A percentile compares a stretch with the other conserved stretches of the same genome.
Conservation (phyloP, 2,113 vertebrate species). For the Glaucomys volans region DNA sequence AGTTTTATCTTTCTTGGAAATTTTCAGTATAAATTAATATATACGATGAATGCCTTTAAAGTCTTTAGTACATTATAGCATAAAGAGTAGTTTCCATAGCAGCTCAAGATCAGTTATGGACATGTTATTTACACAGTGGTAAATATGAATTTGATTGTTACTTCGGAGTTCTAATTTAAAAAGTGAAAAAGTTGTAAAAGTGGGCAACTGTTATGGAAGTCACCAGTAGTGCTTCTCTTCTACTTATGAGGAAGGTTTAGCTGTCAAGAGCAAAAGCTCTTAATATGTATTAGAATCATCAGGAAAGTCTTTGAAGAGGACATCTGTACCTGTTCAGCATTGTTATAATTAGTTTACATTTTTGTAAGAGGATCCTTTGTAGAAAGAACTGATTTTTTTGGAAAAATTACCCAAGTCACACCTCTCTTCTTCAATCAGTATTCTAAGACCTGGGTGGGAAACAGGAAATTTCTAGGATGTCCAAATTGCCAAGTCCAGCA, state of each 20-base stretch:
- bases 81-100: slow-evolving; percentile 1
- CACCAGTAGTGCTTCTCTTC: background rate
- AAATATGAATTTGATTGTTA: background rate
- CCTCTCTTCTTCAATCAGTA: background rate
- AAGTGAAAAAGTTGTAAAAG: slow-evolving; percentile 11
- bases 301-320: background rate
- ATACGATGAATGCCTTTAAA: slow-evolving; percentile 6
- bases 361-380: background rate
- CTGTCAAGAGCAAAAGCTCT: background rate
- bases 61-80: background rate
- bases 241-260: background rate
- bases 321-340: background rate
- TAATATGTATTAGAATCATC: background rate
- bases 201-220: background rate
- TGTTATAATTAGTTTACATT: background rate
- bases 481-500: background rate
- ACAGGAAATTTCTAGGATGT: background rate
- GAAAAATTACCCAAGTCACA: background rate
- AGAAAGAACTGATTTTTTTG: slow-evolving; percentile 40
- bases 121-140: background rate
- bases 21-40: slow-evolving; percentile 29
- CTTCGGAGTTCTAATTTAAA: background rate
- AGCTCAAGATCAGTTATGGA: background rate
- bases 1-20: slow-evolving; percentile 41
- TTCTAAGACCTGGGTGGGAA: background rate